Conservation (phyloP, 2,797 vertebrate genomes). For the Potorous gilbertii region DNA sequence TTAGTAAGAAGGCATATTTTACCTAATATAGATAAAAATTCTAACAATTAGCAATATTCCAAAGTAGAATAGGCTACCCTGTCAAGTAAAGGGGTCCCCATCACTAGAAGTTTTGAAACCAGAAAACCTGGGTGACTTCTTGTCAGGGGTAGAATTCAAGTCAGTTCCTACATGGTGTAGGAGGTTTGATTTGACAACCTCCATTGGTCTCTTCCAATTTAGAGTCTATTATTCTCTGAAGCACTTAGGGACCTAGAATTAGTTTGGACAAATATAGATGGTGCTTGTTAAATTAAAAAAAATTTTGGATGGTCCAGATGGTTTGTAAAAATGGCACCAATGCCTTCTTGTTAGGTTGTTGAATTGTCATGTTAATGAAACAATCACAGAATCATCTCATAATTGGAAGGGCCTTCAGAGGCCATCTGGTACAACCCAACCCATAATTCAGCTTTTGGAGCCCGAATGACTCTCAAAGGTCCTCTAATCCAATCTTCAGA, state of each 20-base stretch:
- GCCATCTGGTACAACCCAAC: background rate
- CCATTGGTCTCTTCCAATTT: background rate
- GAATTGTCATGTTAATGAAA: background rate
- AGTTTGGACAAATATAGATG: background rate
- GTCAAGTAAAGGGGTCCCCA: background rate
- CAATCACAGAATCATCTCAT: background rate
- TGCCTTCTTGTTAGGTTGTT: background rate
- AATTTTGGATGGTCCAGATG: background rate
- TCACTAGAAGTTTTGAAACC: background rate
- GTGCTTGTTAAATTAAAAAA: background rate
- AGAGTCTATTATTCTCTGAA: background rate
- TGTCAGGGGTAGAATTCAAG: background rate
- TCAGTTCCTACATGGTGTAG: background rate
- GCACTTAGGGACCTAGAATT: background rate
- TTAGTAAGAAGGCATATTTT: background rate
- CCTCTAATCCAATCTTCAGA: background rate
- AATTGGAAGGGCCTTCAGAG: background rate
- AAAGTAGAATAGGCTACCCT: background rate
- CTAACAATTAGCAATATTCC: background rate
- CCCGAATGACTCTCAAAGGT: background rate
- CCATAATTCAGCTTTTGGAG: background rate
- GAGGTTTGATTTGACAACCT: background rate
- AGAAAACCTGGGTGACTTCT: background rate
- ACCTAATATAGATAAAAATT: background rate
- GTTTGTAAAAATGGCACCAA: background rate